Conservation (phyloP, 2,113 vertebrate species). For the Pica pica region DNA sequence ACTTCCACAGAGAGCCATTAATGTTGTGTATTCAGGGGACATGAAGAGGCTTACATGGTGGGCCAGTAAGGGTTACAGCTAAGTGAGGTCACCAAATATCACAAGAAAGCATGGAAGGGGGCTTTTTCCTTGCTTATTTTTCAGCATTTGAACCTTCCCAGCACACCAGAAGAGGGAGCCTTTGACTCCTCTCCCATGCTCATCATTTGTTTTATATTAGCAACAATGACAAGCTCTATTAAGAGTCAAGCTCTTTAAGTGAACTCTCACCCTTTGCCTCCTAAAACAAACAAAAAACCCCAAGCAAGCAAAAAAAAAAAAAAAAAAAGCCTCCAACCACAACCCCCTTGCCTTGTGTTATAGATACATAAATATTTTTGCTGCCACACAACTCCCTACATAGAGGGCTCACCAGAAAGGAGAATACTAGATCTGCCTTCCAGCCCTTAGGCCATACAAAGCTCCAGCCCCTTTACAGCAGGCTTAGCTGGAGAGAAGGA, state of each 20-base stretch:
- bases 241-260: slow-evolving; percentile 37
- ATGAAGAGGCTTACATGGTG: neutral
- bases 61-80: neutral
- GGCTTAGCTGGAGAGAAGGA: neutral
- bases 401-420: neutral
- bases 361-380: neutral
- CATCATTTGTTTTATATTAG: slow-evolving; percentile 64
- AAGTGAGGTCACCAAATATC: neutral
- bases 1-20: neutral
- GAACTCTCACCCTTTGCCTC: slow-evolving; percentile 40
- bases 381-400: neutral
- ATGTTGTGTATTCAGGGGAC: neutral
- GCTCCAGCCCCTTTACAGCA: neutral
- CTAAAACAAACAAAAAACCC: slow-evolving; percentile 12
- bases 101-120: neutral
- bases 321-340: neutral
- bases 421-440: neutral
- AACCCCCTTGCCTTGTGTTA: neutral
- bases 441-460: neutral
- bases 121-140: neutral
- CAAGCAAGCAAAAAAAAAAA: neutral
- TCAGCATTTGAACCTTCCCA: slow-evolving; percentile 12
- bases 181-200: slow-evolving; percentile 2
- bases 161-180: slow-evolving; percentile 56
- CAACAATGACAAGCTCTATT: slow-evolving; percentile 61